Evolutionary conservation across 2,797 vertebrate species (phyloP).

Genomic region (Emydoidea blandingii): DNA sequence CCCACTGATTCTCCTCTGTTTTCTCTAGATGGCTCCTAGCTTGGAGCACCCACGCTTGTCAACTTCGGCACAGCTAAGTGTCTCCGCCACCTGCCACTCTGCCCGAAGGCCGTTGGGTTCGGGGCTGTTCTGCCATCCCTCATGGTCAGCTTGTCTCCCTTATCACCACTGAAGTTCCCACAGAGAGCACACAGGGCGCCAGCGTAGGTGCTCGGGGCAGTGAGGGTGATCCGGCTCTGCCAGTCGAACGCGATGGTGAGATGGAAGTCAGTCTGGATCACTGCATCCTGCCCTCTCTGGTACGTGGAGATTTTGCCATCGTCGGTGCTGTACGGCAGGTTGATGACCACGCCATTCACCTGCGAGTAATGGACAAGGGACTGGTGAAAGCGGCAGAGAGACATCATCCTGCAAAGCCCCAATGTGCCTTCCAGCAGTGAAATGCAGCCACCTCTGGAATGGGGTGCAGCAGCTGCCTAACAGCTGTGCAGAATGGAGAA

Average conservation of each 20-base stretch:
- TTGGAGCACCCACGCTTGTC: slow-evolving; percentile 73
- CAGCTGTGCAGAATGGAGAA: too few species aligned
- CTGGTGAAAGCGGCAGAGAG: too few species aligned
- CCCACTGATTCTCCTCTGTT: accelerated
- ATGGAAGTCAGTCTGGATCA: slow-evolving; percentile 80
- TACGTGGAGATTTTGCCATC: slow-evolving; percentile 66
- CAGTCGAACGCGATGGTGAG: slow-evolving; percentile 82
- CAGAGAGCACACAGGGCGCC: slow-evolving; percentile 84
- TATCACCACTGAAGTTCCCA: slow-evolving; percentile 81
- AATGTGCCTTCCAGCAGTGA: too few species aligned
- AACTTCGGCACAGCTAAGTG: slow-evolving; percentile 72
- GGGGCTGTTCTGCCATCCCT: slow-evolving; percentile 44
- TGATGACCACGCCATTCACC: slow-evolving; percentile 4
- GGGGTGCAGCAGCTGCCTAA: too few species aligned
- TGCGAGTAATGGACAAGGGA: too few species aligned
- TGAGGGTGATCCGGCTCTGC: slow-evolving; percentile 69
- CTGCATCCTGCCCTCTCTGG: slow-evolving; percentile 62
- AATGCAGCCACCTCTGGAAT: too few species aligned
- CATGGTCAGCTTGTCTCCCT: slow-evolving; percentile 76
- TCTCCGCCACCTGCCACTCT: slow-evolving; percentile 78
- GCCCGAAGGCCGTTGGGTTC: slow-evolving; percentile 63
- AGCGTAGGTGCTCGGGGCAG: slow-evolving; percentile 77
- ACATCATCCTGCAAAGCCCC: too few species aligned
- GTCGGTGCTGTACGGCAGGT: slow-evolving; percentile 5
- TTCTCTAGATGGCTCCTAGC: accelerated